A percentile compares a stretch with the other conserved stretches of the same genome.
Conservation (phyloP, 2,113 vertebrate species). For the Pelusios castaneus region DNA sequence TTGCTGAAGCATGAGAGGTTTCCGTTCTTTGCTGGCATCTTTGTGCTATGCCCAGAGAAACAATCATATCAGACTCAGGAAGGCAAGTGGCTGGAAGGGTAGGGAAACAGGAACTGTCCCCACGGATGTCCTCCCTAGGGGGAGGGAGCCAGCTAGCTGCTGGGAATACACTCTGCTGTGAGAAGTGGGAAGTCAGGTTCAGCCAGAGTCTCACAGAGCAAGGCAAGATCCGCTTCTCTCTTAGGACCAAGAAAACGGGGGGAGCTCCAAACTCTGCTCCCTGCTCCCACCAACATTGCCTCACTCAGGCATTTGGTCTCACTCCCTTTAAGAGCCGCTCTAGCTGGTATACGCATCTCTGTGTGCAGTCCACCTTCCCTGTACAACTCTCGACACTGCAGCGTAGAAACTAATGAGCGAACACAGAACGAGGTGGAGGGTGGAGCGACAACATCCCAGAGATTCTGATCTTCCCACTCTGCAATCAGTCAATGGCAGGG, state of each 20-base stretch:
- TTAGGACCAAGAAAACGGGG: neutral
- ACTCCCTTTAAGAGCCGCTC: neutral
- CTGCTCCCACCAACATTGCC: neutral
- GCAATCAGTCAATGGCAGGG: neutral
- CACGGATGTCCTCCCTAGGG: constrained; percentile 76
- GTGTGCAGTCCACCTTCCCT: neutral
- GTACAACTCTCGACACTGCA: accelerated
- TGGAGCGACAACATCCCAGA: constrained; percentile 44
- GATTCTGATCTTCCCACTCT: constrained; percentile 50
- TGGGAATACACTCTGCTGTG: constrained; percentile 62
- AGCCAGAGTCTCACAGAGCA: constrained; percentile 21
- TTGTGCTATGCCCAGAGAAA: constrained; percentile 78
- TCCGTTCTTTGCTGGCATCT: constrained; percentile 82
- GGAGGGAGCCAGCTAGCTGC: constrained; percentile 49
- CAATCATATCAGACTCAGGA: constrained; percentile 85
- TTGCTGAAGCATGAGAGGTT: constrained; percentile 78
- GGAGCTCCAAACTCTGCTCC: neutral
- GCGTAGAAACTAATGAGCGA: constrained; percentile 48
- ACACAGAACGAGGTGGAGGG: constrained; percentile 48
- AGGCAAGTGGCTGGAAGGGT: constrained; percentile 74
- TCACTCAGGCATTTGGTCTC: neutral
- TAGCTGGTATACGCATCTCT: neutral
- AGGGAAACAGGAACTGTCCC: constrained; percentile 83
- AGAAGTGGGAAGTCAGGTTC: constrained; percentile 63
- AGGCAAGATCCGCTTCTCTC: constrained; percentile 1